Conservation (phyloP, 2,797 vertebrate species). For the Onychomys leucogaster region DNA sequence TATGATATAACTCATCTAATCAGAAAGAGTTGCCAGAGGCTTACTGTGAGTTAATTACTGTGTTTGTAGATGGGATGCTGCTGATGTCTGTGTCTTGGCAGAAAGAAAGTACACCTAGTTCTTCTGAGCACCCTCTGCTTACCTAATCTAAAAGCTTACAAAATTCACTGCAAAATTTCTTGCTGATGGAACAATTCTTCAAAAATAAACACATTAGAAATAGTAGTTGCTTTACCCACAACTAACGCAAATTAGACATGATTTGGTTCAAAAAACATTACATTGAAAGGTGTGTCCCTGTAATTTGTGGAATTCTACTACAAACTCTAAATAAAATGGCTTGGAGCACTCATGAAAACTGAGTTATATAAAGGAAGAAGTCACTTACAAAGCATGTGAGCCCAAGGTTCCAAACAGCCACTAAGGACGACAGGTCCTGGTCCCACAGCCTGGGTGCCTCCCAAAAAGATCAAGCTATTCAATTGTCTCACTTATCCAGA, state of each 20-base stretch:
- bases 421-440: too few relatives aligned
- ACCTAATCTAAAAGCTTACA: slow-evolving; percentile 10
- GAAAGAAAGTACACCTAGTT: slow-evolving; percentile 18
- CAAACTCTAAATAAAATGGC: slow-evolving; percentile 8
- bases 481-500: too few relatives aligned
- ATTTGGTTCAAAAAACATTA: background rate
- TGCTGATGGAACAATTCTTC: background rate
- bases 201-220: slow-evolving; percentile 26
- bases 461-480: too few relatives aligned
- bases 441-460: too few relatives aligned
- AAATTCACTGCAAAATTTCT: slow-evolving; percentile 41
- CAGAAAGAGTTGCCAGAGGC: slow-evolving; percentile 27
- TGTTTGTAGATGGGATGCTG: slow-evolving; percentile 14
- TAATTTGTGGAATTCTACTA: background rate
- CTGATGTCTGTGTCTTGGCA: slow-evolving; percentile 20
- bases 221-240: slow-evolving; percentile 1
- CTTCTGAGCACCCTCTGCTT: slow-evolving; percentile 29
- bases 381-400: background rate
- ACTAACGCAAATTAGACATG: background rate
- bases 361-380: slow-evolving; percentile 10
- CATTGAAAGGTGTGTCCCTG: background rate
- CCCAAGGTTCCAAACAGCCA: too few relatives aligned
- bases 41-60: slow-evolving; percentile 66
- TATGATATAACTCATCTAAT: slow-evolving; percentile 48
- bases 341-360: background rate